Evolutionary conservation across 2,888 invertebrate genomes (phyloP), one percentile per base, ranked within the genome.

Genomic region (Euclidia mi): DNA sequence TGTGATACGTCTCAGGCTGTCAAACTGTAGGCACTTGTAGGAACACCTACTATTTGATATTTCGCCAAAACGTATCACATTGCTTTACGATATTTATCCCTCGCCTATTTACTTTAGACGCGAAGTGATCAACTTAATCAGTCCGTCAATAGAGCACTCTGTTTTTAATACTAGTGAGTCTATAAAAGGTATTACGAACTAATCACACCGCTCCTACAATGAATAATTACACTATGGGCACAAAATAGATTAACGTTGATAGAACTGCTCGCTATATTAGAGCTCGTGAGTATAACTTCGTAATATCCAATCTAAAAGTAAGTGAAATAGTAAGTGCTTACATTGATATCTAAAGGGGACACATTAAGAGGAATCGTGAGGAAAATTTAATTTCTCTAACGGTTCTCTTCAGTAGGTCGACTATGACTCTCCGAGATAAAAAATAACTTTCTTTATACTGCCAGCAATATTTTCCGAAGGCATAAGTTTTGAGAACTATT

Each of bases 401-500:
- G 35, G 38, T 32, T 25, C 50, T 28, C 44, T 7, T 35, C 29
- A 32, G 12, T 20, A 34, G 45, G 44, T 18, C 44, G 48, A 55
- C 35, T 48, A 50, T 41, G 48, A 48, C 51, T 51, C 49, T 20
- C 29, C 45, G 31, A 48, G 55, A 56, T 63, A 58, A 58, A 58
- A 58, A 51, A 56, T 58, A 63, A 49, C 37, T 56, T 58, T 56
- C 41, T 41, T 20, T 29, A 46, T 47, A 55, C 47, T 53, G 46
- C 49, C 37, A 50, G 50, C 15, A 38, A 44, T 51, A 46, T 50
- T 31, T 47, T 25, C 18, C 18, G 17, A 37, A n/a, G 6, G 25
- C 20, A 20, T 18, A 40, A 40, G 20, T 37, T 37, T 37, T n/a
- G 15, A 25, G 6, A 17, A 17, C 37, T 18, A 37, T 37, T 17